phyloP scores from a whole-genome alignment of 2,888 invertebrate genomes.

The Ormyrus pomaceus region DNA sequence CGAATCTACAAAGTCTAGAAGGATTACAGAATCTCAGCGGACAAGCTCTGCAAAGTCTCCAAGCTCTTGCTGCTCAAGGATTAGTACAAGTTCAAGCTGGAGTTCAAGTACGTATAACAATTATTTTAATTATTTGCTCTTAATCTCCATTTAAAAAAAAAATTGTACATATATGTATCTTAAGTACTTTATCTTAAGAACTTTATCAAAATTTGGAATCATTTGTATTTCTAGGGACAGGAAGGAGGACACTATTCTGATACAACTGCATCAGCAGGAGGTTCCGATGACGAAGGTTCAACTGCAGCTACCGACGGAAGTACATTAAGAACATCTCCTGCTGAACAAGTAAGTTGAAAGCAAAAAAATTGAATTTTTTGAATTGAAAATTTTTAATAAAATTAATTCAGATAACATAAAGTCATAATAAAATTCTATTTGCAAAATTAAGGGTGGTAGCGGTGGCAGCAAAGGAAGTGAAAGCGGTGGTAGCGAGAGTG shows the following conservation, averaged over 20 bases:
- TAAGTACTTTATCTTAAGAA: neutral
- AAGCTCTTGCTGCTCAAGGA: slow-evolving; percentile 73
- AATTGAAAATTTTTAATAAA: neutral
- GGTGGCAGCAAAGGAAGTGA: slow-evolving; percentile 78
- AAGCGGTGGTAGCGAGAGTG: slow-evolving; percentile 88
- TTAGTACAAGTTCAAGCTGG: slow-evolving; percentile 67
- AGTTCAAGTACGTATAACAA: slow-evolving; percentile 58
- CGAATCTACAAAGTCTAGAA: slow-evolving; percentile 73
- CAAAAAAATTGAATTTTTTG: neutral
- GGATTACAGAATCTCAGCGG: slow-evolving; percentile 76
- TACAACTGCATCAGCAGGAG: slow-evolving; percentile 90
- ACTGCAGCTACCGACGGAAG: slow-evolving; percentile 97
- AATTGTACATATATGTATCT: neutral
- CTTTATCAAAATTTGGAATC: neutral
- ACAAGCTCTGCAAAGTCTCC: slow-evolving; percentile 76
- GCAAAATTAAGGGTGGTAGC: slow-evolving; percentile 65
- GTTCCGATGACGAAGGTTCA: slow-evolving; percentile 96
- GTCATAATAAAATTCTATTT: slow-evolving; percentile 45
- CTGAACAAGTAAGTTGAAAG: slow-evolving; percentile 80
- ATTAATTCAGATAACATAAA: slow-evolving; percentile 4
- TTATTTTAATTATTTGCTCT: slow-evolving; percentile 3
- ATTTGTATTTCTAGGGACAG: slow-evolving; percentile 43
- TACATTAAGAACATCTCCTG: slow-evolving; percentile 90
- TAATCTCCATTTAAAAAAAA: neutral
- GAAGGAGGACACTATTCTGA: slow-evolving; percentile 83